Evolutionary conservation across 2,888 invertebrate genomes (phyloP), one percentile per base, ranked within the genome.

Genomic region (Thymelicus sylvestris): DNA sequence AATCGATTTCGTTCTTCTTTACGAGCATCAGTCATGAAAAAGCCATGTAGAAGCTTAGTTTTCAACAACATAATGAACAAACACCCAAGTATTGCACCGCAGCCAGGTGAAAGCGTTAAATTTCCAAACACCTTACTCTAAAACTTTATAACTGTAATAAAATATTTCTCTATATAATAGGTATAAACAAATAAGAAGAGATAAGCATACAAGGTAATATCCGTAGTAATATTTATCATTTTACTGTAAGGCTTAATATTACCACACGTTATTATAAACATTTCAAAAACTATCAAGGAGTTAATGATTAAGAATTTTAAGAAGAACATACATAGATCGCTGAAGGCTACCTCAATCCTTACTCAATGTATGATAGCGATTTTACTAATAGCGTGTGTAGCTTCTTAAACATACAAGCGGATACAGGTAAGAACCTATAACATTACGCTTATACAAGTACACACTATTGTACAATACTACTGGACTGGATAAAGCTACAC

Each of bases 111-210:
- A 73, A 73, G 63, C 70, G 65, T 74, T 69, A 44, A 68, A 69
- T 55, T 61, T 67, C 64, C 63, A 62, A 67, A 60, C 64, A 31
- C 69, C 68, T 74, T 73, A 70, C 31, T 69, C 66, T 76, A 74
- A 57, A 72, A 71, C 10, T 67, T 73, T 65, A 63, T 70, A 71
- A 73, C 67, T 74, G 41, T 67, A 74, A 74, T 73, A 67, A 73
- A 65, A 72, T 72, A 72, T 68, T 73, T 72, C 38, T 66, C 55
- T 74, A 67, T 50, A n/a, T 57, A 67, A 63, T 72, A 63, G 62
- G 38, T 73, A 66, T 64, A 74, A 67, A 74, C 62, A 66, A 73
- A 74, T 72, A 74, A 75, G 70, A 71, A 74, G 64, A 71, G 31
- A 60, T 19, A 19, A 67, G 59, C 38, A 55, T 8, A 57, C 55